phyloP scores from a whole-genome alignment of 1,140 invertebrate genomes.

The Drosophila sucinea region DNA sequence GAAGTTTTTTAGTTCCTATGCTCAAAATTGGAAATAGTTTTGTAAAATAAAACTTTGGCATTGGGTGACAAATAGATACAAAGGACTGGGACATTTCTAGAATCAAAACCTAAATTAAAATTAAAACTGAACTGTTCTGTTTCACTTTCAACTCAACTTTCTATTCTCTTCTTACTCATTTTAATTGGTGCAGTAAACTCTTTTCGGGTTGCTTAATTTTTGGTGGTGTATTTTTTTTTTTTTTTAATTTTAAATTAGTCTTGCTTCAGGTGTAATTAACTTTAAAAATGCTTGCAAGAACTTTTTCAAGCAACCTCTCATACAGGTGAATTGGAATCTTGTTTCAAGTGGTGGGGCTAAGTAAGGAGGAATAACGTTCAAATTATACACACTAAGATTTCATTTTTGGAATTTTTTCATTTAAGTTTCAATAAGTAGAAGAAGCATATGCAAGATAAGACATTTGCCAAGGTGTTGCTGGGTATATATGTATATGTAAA shows the following conservation, averaged over 20 bases:
- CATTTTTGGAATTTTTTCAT: background rate
- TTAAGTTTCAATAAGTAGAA: conserved; percentile 3
- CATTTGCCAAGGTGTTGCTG: conserved; percentile 64
- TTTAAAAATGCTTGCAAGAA: conserved; percentile 23
- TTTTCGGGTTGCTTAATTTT: conserved; percentile 3
- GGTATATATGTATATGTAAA: conserved; percentile 4
- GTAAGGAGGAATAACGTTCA: conserved; percentile 16
- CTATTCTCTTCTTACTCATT: background rate
- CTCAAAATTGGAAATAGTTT: too few species aligned
- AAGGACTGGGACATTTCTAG: background rate
- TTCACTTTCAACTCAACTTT: conserved; percentile 8
- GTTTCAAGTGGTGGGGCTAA: background rate
- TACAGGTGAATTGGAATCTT: conserved; percentile 1
- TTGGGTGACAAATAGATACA: too few species aligned
- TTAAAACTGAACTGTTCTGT: background rate
- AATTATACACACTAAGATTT: conserved; percentile 21
- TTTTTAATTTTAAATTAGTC: background rate
- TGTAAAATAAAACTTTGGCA: too few species aligned
- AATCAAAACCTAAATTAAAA: conserved; percentile 2
- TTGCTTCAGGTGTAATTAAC: conserved; percentile 25
- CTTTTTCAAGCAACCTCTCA: conserved; percentile 2
- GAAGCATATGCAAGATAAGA: conserved; percentile 41
- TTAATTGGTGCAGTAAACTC: background rate
- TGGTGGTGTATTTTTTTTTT: conserved; percentile 1
- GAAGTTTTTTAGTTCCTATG: too few species aligned